Conservation (phyloP, 2,113 vertebrate genomes). For the Calcarius ornatus region DNA sequence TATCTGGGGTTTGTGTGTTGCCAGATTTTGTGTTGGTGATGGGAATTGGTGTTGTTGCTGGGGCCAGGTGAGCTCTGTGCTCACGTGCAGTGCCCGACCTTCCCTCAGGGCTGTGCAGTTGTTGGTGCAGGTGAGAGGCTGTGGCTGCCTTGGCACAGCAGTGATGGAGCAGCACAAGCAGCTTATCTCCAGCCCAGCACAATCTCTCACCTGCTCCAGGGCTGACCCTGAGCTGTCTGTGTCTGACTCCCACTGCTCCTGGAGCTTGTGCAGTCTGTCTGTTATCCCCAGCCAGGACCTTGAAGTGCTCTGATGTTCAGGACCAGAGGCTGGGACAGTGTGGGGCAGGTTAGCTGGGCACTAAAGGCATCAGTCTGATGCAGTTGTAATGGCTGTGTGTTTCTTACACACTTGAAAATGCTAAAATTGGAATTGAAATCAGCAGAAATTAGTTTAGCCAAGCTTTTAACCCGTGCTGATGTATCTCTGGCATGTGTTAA, state of each 20-base stretch:
- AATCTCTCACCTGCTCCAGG: background rate
- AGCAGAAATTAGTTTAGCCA: background rate
- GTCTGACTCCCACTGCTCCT: background rate
- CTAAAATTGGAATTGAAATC: background rate
- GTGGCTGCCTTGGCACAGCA: background rate
- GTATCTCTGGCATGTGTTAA: background rate
- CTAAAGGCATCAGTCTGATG: background rate
- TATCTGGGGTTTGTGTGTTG: background rate
- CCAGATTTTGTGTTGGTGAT: accelerated
- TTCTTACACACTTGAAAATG: background rate
- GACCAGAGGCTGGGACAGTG: accelerated
- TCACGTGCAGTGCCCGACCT: background rate
- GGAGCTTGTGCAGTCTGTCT: background rate
- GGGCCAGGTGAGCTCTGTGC: background rate
- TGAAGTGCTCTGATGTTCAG: accelerated
- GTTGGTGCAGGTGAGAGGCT: background rate
- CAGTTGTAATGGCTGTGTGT: accelerated
- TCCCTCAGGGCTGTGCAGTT: background rate
- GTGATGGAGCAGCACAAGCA: background rate
- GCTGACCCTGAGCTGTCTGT: background rate
- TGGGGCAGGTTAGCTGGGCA: background rate
- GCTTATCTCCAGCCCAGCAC: background rate
- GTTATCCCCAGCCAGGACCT: accelerated
- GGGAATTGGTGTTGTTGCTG: background rate
- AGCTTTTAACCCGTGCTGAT: accelerated